Conservation (phyloP, 2,113 vertebrate species). For the Rana temporaria region DNA sequence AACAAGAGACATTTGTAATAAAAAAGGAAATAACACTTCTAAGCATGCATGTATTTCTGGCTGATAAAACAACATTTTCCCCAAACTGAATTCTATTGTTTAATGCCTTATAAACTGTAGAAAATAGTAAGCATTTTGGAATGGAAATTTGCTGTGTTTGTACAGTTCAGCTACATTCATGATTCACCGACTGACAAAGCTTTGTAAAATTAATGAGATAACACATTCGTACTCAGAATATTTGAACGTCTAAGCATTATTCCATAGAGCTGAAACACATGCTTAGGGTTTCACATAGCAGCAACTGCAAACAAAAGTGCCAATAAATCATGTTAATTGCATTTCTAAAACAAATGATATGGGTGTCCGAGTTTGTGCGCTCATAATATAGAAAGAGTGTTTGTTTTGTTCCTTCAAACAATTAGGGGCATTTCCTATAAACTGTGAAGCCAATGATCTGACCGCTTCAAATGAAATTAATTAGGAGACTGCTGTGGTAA, state of each 20-base stretch:
- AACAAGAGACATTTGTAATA: not conserved
- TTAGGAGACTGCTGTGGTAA: not conserved
- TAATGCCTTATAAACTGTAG: constrained; percentile 44
- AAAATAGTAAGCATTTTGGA: constrained; percentile 48
- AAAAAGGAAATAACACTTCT: not conserved
- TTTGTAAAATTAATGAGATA: constrained; percentile 58
- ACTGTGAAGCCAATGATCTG: not conserved
- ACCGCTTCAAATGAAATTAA: not conserved
- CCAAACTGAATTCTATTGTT: constrained; percentile 30
- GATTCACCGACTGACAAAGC: constrained; percentile 50
- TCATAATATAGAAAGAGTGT: not conserved
- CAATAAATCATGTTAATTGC: constrained; percentile 55
- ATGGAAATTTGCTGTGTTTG: constrained; percentile 53
- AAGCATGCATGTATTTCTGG: not conserved
- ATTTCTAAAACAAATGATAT: constrained; percentile 44
- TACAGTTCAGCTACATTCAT: constrained; percentile 51
- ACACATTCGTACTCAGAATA: constrained; percentile 46
- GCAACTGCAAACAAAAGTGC: constrained; percentile 41
- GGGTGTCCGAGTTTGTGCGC: not conserved
- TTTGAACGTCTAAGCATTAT: constrained; percentile 56
- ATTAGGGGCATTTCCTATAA: not conserved
- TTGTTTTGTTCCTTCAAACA: constrained; percentile 1
- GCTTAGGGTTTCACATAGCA: constrained; percentile 26
- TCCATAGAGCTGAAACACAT: constrained; percentile 37
- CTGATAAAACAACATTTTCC: constrained; percentile 8